Evolutionary conservation across 37 sponge, comb jelly and placozoan species (phyloP).

Genomic region (Chondrilla cf. caribensis): DNA sequence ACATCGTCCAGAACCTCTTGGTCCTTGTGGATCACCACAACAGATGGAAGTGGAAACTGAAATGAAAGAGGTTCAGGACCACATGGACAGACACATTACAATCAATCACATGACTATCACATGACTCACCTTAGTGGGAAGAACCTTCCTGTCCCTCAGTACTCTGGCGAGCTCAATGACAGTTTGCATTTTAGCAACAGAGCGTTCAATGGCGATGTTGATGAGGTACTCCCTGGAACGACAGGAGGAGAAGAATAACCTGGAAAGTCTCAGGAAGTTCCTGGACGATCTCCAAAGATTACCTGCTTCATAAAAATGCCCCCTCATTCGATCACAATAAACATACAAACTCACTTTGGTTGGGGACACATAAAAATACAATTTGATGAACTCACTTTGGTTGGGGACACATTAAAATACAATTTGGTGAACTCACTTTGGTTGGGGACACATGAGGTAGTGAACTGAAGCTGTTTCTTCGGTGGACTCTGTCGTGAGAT

Average conservation of each 20-base stretch:
- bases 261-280: too few species aligned
- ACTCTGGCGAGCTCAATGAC: conserved; percentile 91
- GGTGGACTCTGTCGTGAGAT: conserved; percentile 35
- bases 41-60: conserved; percentile 86
- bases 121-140: conserved; percentile 82
- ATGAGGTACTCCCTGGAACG: conserved; percentile 71
- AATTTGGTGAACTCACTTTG: conserved; percentile 37
- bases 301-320: too few species aligned
- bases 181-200: conserved; percentile 84
- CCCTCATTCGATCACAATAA: too few species aligned
- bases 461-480: conserved; percentile 76
- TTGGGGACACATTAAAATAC: too few species aligned
- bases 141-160: conserved; percentile 82
- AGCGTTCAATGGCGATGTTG: conserved; percentile 69
- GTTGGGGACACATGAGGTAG: conserved; percentile 78
- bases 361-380: too few species aligned
- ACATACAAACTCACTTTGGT: too few species aligned
- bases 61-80: not conserved
- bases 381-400: too few species aligned
- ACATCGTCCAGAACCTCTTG: conserved; percentile 53
- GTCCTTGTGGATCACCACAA: conserved; percentile 86
- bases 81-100: not conserved
- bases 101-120: not conserved
- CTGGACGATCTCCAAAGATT: too few species aligned
- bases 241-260: conserved; percentile 2